These are phyloP conservation scores for Caenorhabditis wallacei DNA, from an alignment of 2,888 invertebrate genomes.

Conservation along the genomic window DNA sequence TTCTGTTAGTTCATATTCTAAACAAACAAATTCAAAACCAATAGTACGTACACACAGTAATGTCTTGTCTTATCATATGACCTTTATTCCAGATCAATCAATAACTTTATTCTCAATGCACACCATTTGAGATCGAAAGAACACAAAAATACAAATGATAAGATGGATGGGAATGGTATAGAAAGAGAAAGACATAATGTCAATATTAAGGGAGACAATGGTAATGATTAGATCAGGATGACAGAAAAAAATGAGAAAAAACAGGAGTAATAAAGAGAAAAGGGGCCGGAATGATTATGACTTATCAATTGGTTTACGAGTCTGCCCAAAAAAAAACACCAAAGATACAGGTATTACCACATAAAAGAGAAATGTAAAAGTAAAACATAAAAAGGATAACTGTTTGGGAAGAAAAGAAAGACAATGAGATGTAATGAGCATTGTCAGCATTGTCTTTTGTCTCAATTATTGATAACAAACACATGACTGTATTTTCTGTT, in stretches of 20 bases:
- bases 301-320: conserved; percentile 45
- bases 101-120: conserved; percentile 45
- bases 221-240: conserved; percentile 12
- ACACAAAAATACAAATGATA: conserved; percentile 42
- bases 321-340: background rate
- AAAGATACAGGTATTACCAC: conserved; percentile 9
- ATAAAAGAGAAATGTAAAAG: background rate
- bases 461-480: conserved; percentile 45
- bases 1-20: background rate
- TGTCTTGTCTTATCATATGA: conserved; percentile 14
- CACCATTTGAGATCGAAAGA: conserved; percentile 42
- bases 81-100: conserved; percentile 39
- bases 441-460: conserved; percentile 25
- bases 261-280: conserved; percentile 7
- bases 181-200: conserved; percentile 27
- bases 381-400: conserved; percentile 9
- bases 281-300: conserved; percentile 36
- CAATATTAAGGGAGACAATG: conserved; percentile 16
- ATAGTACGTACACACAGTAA: background rate
- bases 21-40: background rate
- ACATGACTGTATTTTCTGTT: conserved; percentile 49
- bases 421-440: conserved; percentile 30
- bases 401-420: background rate
- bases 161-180: conserved; percentile 29
- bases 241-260: conserved; percentile 1